Conservation (phyloP, 2,888 invertebrate genomes). For the Bhutanitis thaidina region DNA sequence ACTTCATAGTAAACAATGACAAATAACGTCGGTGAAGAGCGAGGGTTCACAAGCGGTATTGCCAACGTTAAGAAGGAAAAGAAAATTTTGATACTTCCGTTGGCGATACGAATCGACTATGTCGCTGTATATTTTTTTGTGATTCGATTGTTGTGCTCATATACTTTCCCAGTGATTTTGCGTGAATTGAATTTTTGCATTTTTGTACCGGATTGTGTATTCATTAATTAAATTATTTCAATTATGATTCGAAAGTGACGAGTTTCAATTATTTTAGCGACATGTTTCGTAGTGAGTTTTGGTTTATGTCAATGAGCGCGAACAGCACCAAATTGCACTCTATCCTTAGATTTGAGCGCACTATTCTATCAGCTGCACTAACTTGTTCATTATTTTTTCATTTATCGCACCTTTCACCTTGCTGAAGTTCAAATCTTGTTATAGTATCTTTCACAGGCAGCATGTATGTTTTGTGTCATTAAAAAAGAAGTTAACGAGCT, state of each 20-base stretch:
- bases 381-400: slow-evolving; percentile 4
- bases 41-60: no score
- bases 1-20: slow-evolving; percentile 71
- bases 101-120: no score
- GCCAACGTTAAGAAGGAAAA: no score
- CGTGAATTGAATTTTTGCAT: slow-evolving; percentile 1
- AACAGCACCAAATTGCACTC: neutral
- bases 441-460: no score
- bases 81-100: no score
- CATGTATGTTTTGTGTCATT: no score
- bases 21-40: slow-evolving; percentile 27
- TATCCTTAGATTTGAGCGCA: neutral
- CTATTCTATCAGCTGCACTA: slow-evolving; percentile 21
- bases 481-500: no score
- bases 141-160: no score
- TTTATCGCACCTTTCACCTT: neutral
- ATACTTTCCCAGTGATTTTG: no score
- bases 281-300: neutral
- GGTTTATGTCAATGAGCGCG: neutral
- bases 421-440: no score
- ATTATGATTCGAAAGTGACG: neutral
- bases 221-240: slow-evolving; percentile 10
- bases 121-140: no score
- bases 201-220: slow-evolving; percentile 7
- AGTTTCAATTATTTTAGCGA: slow-evolving; percentile 4